These are phyloP conservation scores for Prietella phreatophila DNA, from an alignment of 2,113 vertebrate species.

Conservation along the genomic window DNA sequence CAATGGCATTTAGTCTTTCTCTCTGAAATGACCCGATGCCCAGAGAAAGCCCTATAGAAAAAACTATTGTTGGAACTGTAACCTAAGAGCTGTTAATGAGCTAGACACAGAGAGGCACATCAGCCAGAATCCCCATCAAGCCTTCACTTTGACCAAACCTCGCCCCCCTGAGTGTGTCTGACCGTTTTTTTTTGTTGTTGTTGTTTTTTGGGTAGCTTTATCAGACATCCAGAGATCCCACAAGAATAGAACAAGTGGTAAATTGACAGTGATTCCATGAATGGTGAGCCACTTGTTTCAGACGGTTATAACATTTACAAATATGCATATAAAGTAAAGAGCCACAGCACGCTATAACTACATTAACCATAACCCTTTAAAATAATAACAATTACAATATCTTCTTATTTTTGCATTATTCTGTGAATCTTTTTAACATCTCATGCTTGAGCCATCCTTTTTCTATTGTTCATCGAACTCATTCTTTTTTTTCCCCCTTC, in stretches of 20 bases:
- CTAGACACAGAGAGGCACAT: conserved; percentile 5
- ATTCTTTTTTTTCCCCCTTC: not conserved
- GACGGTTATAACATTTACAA: not conserved
- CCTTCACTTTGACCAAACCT: not conserved
- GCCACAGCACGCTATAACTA: not conserved
- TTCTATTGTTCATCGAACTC: not conserved
- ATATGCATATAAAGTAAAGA: not conserved
- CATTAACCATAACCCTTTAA: not conserved
- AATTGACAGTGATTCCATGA: not conserved
- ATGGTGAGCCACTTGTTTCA: not conserved
- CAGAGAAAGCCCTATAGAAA: conserved; percentile 1
- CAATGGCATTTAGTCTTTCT: not conserved
- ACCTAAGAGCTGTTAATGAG: conserved; percentile 34
- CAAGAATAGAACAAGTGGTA: not conserved
- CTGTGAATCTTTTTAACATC: not conserved
- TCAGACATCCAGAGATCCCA: not conserved
- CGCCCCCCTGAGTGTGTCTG: not conserved
- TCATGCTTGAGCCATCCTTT: too few species aligned
- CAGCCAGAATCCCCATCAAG: not conserved
- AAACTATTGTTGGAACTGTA: conserved; percentile 32
- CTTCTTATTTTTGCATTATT: not conserved
- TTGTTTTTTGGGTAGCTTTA: not conserved
- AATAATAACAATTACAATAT: not conserved
- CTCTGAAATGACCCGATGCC: not conserved
- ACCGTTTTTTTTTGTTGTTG: too few species aligned